Evolutionary conservation across 2,797 vertebrate species (phyloP), one percentile per base, ranked within the genome.

Genomic region (Amphiprion clarkii): DNA sequence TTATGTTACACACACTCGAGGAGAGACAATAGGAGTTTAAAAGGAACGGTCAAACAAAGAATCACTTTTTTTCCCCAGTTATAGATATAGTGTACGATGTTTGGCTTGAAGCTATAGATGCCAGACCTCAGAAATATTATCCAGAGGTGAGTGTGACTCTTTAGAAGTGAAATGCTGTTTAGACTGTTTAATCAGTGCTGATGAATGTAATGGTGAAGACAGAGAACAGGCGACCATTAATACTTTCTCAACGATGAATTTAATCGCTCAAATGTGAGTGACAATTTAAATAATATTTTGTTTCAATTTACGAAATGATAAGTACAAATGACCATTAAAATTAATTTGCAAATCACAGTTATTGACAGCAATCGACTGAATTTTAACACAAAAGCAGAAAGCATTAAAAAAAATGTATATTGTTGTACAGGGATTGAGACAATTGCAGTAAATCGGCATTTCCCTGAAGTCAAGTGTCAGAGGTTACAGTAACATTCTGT

Each of bases 1-100:
- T 92, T 92, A 89, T 76, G 71, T 83, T 85, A 90, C 69, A 54
- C 76, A 78, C 79, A 75, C 78, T 84, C 76, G 64, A 63, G 74
- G 65, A 82, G 48, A 55, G 69, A 79, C 60, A 74, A 56, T 59
- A 44, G 3, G 53, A 73, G 42, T 72, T 84, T 74, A 78, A 81
- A 85, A 79, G 65, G 60, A 66, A 63, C 54, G 61, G 69, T 88
- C 52, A 86, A 75, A 78, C 63, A 78, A 84, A 65, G 67, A 75
- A 67, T 78, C 59, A 25, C 49, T 66, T 75, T 60, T 60, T n/a
- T 56, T 39, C 76, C 74, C 68, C 36, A 63, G 23, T 56, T 27
- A 27, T 10, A 46, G 69, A 71, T 70, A 39, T 9, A 31, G 76
- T 76, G 29, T 55, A 56, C 76, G 82, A 67, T 71, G 58, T 71